Evolutionary conservation across 2,888 invertebrate genomes (phyloP).

Genomic region (Latrodectus hesperus): DNA sequence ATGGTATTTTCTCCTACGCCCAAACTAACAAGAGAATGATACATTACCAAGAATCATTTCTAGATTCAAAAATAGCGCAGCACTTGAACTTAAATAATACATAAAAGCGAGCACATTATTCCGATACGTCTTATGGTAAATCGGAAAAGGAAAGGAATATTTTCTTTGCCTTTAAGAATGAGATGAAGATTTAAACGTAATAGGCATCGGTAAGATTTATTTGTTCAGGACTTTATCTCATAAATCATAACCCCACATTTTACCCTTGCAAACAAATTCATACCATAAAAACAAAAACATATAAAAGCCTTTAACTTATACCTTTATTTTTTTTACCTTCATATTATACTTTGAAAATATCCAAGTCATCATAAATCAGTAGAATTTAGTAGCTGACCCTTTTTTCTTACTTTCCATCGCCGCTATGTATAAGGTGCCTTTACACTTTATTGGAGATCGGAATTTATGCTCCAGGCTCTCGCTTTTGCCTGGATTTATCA

Average conservation of each 20-base stretch:
- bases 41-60: no score
- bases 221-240: conserved; percentile 29
- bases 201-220: conserved; percentile 44
- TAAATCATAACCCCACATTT: conserved; percentile 37
- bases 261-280: conserved; percentile 47
- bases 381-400: conserved; percentile 32
- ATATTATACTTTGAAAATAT: conserved; percentile 60
- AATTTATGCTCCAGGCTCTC: conserved; percentile 42
- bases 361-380: conserved; percentile 58
- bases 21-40: no score
- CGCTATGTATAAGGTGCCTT: conserved; percentile 12
- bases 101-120: not conserved
- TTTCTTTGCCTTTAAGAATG: not conserved
- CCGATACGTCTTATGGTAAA: not conserved
- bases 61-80: no score
- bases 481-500: conserved; percentile 58
- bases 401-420: not conserved
- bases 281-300: conserved; percentile 43
- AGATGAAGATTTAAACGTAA: conserved; percentile 53
- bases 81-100: no score
- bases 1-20: no score
- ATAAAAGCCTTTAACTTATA: conserved; percentile 47
- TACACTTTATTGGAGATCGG: conserved; percentile 46
- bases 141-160: conserved; percentile 19
- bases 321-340: conserved; percentile 59